Base-by-base conservation (phyloP, 92 coral and sea anemone genomes). In the Pocillopora meandrina region DNA sequence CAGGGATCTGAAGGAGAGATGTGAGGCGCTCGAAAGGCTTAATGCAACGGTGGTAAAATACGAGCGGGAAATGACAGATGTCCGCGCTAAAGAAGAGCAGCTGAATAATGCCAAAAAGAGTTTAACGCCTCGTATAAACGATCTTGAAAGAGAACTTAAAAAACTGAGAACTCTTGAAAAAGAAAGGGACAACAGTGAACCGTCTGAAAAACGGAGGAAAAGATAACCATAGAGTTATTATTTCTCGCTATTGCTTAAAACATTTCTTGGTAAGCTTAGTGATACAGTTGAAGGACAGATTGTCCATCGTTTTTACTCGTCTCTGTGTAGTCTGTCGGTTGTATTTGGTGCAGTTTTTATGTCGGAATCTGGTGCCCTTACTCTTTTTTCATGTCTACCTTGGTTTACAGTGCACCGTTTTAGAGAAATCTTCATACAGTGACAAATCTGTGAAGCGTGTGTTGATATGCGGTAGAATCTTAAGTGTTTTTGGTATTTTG, bases 191-290 rank as follows among this genome's bases (percentile, higher is more conserved):
- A 64, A 77, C 16, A 49, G 85, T 42, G 95, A 91, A 60, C 92
- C 95, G 13, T 83, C 89, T 4, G 97, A 93, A 10, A 93, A 93
- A 69, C 93, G 97, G 52, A 89, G 88, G 63, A 79, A 74, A 60
- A 73, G 93, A 74, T 90, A 73, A 85, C 49, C n/a, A 34, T 10
- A 12, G 2, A 67, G 64, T 26, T 66, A 26, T 52, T 60, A 21
- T 75, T 14, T 10, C 21, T 19, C 56, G 9, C 35, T 68, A 9
- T 10, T 26, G 0, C 16, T 55, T 70, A 18, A 34, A 68, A 33
- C 20, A 5, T 35, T 75, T 31, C 6, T 75, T 23, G 49, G 62
- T 23, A 15, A 17, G 47, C 6, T 57, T 33, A 56, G 20, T 9
- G 79, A 2, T 26, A 26, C 33, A 26, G 34, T 56, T 18, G 23